Evolutionary conservation across 1,140 invertebrate genomes (phyloP).

Genomic region (Nixonia krombeini): DNA sequence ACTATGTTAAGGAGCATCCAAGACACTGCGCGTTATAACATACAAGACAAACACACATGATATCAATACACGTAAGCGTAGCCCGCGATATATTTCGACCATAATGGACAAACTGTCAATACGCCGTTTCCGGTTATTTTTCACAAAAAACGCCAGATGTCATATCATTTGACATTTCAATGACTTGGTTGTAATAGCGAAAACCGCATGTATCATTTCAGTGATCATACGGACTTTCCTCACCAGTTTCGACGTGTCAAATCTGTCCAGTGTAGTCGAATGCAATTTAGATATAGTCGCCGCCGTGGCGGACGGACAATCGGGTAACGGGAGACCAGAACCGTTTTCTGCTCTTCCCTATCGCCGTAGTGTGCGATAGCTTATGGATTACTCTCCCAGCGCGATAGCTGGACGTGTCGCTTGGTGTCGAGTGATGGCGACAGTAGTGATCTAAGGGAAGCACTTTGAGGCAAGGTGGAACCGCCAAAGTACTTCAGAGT

Average conservation of each 20-base stretch:
- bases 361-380: background rate
- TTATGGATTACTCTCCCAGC: conserved; percentile 68
- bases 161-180: background rate
- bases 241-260: too few species aligned
- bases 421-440: conserved; percentile 74
- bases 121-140: too few species aligned
- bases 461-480: conserved; percentile 68
- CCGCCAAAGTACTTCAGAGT: conserved; percentile 73
- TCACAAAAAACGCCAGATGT: too few species aligned
- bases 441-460: conserved; percentile 74
- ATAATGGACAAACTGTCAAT: conserved; percentile 9
- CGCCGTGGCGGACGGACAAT: conserved; percentile 5
- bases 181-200: too few species aligned
- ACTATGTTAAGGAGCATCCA: conserved; percentile 13
- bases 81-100: conserved; percentile 33
- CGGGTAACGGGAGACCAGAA: conserved; percentile 24
- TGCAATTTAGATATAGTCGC: conserved; percentile 6
- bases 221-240: too few species aligned
- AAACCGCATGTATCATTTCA: too few species aligned
- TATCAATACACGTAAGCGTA: conserved; percentile 65
- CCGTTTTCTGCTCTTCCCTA: background rate
- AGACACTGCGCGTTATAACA: conserved; percentile 56
- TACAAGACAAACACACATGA: conserved; percentile 49
- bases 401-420: conserved; percentile 65
- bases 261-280: conserved; percentile 9